Percentiles rank a stretch among this genome's conserved stretches.
Conservation (phyloP, 2,888 invertebrate species). For the Stenodera caucasica region DNA sequence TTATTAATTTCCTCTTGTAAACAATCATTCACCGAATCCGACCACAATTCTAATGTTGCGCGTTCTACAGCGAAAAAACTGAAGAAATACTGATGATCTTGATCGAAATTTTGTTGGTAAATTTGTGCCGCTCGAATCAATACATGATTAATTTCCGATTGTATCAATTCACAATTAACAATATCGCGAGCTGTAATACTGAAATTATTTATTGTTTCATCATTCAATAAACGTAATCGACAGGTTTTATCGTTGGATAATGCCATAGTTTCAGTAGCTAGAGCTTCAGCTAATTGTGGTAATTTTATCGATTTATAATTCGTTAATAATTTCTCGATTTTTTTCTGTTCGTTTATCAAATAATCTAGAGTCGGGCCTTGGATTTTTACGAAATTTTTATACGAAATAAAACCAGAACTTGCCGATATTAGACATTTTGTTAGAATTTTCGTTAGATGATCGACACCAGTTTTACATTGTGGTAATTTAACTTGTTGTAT, state of each 20-base stretch:
- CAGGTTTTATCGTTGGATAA: slow-evolving; percentile 59
- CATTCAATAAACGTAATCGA: slow-evolving; percentile 59
- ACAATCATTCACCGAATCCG: slow-evolving; percentile 72
- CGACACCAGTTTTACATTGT: slow-evolving; percentile 58
- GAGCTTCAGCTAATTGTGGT: slow-evolving; percentile 69
- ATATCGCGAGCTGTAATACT: slow-evolving; percentile 76
- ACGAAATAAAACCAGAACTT: slow-evolving; percentile 54
- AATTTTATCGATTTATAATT: slow-evolving; percentile 70
- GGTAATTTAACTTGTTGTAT: slow-evolving; percentile 52
- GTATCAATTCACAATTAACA: slow-evolving; percentile 73
- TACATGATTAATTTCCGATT: slow-evolving; percentile 76
- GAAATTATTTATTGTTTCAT: slow-evolving; percentile 72
- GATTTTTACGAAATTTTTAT: slow-evolving; percentile 39
- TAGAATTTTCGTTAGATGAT: slow-evolving; percentile 75
- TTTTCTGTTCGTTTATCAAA: slow-evolving; percentile 43
- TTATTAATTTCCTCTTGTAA: slow-evolving; percentile 73
- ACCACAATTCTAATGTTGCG: slow-evolving; percentile 73
- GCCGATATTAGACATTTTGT: slow-evolving; percentile 66
- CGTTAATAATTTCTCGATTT: slow-evolving; percentile 41
- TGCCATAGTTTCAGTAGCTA: slow-evolving; percentile 71
- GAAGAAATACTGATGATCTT: slow-evolving; percentile 61
- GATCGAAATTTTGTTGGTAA: slow-evolving; percentile 62
- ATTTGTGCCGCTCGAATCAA: slow-evolving; percentile 70
- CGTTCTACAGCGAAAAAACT: slow-evolving; percentile 69
- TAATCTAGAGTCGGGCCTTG: slow-evolving; percentile 41